Evolutionary conservation across 2,113 vertebrate genomes (phyloP), one percentile per base, ranked within the genome.

Genomic region (Alouatta palliata): DNA sequence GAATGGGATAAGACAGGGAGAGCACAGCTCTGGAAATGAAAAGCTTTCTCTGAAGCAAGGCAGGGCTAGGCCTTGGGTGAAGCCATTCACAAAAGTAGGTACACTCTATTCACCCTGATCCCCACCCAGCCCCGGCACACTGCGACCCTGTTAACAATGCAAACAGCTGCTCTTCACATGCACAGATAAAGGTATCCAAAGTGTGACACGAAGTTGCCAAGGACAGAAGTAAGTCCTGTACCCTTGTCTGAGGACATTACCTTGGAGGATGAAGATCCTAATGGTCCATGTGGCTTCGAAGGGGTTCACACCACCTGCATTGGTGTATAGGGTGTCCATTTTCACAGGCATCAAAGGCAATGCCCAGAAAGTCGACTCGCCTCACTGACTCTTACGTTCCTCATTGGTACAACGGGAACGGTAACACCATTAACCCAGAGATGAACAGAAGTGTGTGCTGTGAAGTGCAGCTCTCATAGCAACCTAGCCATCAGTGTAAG

Each of bases 31-130:
- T 43, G 71, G 76, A 92, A 89, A 94, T 54, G 61, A 86, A 43
- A 93, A 58, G 73, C 71, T 96, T 90, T 91, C 80, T 90, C 88
- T 56, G 89, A 70, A 94, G 71, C 12, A 64, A 25, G 84, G 75
- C 35, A 58, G 80, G 45, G 73, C 71, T 35, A 30, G 83, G 82
- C 45, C 83, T 79, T 40, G 30, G 27, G 61, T 82, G 83, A 94
- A 32, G 66, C 71, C 56, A 40, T 20, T 70, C 66, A 56, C 4
- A 13, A 91, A 84, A 97, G 70, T 47, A 84, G 94, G 40, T 30
- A 9, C 30, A 23, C 64, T 49, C 54, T 35, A 52, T 23, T 27
- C 43, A 70, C 84, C 58, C 70, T 30, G 11, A 37, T 64, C 49
- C 35, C 73, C 54, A 6, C n/a, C 73, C 8, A 9, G 27, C 89